A percentile compares a stretch with the other conserved stretches of the same genome.
These are phyloP conservation scores for Prunella strophiata DNA, from an alignment of 2,797 vertebrate genomes.

Conservation along the genomic window DNA sequence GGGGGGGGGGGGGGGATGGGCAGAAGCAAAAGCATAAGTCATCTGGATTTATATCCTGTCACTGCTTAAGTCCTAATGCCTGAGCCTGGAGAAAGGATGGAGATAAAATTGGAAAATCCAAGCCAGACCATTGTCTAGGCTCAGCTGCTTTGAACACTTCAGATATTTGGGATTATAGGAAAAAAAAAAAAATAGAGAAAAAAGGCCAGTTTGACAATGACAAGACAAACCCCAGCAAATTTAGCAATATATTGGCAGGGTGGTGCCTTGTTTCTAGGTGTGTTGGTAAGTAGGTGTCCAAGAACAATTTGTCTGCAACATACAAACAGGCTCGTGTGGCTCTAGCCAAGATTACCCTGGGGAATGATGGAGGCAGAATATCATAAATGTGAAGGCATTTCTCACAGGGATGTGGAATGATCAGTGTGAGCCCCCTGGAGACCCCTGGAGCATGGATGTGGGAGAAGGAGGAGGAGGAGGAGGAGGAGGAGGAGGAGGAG, in stretches of 20 bases:
- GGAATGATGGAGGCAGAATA: background rate
- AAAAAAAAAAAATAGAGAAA: too few species aligned
- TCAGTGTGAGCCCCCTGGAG: background rate
- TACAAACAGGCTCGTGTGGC: background rate
- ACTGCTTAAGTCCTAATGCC: background rate
- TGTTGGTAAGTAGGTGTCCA: background rate
- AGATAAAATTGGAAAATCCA: slow-evolving; percentile 29
- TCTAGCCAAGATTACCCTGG: background rate
- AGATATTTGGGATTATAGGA: background rate
- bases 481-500: background rate
- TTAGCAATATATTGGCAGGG: background rate
- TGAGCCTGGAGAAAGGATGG: background rate
- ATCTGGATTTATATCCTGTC: slow-evolving; percentile 15
- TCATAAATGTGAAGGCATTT: background rate
- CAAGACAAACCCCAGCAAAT: background rate
- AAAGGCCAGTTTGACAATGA: background rate
- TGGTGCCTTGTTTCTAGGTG: background rate
- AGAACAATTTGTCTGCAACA: background rate
- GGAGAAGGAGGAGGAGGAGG: background rate
- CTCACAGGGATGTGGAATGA: background rate
- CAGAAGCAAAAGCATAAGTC: background rate
- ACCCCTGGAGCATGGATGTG: rapidly evolving
- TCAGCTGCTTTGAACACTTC: background rate
- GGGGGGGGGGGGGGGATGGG: too few species aligned
- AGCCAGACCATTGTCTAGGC: background rate